phyloP scores from a whole-genome alignment of 1,140 invertebrate genomes.

The Polypedilum vanderplanki region DNA sequence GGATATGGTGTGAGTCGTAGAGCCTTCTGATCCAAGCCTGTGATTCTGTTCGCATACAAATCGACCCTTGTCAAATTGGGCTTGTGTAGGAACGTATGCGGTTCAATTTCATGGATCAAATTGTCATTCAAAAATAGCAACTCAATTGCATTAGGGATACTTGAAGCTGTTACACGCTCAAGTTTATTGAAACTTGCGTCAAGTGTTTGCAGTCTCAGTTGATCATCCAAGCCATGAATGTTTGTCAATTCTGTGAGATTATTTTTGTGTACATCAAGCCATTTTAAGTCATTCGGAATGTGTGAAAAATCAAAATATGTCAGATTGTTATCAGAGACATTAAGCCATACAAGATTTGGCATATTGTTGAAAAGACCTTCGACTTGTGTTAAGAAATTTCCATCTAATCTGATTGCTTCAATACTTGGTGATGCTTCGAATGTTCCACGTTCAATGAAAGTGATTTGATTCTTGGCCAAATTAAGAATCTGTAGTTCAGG shows the following conservation, averaged over 20 bases:
- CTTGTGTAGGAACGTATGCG: conserved; percentile 77
- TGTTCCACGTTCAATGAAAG: conserved; percentile 69
- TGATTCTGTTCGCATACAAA: conserved; percentile 77
- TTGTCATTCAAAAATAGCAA: conserved; percentile 77
- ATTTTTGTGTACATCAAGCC: conserved; percentile 87
- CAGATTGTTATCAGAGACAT: conserved; percentile 84
- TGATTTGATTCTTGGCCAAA: conserved; percentile 77
- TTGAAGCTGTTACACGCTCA: conserved; percentile 57
- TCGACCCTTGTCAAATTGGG: conserved; percentile 74
- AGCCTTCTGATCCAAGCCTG: conserved; percentile 72
- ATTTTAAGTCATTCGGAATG: conserved; percentile 71
- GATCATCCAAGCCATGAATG: conserved; percentile 60
- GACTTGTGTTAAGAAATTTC: conserved; percentile 76
- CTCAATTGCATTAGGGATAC: conserved; percentile 70
- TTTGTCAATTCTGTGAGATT: conserved; percentile 74
- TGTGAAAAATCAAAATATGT: conserved; percentile 85
- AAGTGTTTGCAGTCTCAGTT: conserved; percentile 65
- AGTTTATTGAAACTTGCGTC: conserved; percentile 79
- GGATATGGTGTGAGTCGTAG: conserved; percentile 64
- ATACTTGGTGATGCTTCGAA: conserved; percentile 73
- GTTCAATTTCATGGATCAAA: conserved; percentile 66
- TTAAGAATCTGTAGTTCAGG: conserved; percentile 81
- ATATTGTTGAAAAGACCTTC: conserved; percentile 77
- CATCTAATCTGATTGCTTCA: conserved; percentile 78
- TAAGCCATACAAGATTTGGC: conserved; percentile 76